phyloP scores from a whole-genome alignment of 1,140 invertebrate species.

The Hypsibius dujardini region DNA sequence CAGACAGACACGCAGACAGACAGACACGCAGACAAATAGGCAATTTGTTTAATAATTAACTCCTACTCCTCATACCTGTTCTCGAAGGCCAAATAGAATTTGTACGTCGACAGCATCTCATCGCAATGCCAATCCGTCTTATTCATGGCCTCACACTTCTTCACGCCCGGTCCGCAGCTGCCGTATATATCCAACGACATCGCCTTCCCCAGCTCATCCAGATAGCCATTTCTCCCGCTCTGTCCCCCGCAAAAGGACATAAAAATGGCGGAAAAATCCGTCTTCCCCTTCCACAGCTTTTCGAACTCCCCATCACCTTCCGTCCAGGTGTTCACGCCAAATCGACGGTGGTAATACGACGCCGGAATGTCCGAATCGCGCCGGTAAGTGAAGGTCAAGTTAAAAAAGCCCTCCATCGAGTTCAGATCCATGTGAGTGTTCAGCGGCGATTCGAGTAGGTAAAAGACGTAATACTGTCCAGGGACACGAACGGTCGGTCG shows the following conservation, averaged over 20 bases:
- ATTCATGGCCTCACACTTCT: too few species aligned
- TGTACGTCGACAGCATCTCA: background rate
- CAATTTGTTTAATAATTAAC: too few species aligned
- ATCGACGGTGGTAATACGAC: background rate
- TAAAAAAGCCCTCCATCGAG: conserved; percentile 1
- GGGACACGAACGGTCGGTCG: background rate
- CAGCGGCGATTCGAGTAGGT: background rate
- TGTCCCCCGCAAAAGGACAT: background rate
- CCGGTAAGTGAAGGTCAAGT: conserved; percentile 1
- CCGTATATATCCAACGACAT: background rate
- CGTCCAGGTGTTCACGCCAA: background rate
- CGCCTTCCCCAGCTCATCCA: background rate
- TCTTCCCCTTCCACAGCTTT: background rate
- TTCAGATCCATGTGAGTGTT: background rate
- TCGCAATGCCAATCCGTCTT: background rate
- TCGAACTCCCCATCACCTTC: background rate
- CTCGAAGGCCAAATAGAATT: conserved; percentile 1
- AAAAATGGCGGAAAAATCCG: background rate
- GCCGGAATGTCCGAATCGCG: background rate
- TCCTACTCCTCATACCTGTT: too few species aligned
- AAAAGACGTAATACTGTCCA: conserved; percentile 1
- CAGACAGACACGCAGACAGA: too few species aligned
- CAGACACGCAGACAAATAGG: too few species aligned
- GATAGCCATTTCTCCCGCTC: background rate
- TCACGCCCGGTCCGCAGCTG: background rate